Percentiles rank a stretch among this genome's conserved stretches.
Evolutionary conservation across 1,140 invertebrate genomes (phyloP).

Genomic region (Nebria ingens): DNA sequence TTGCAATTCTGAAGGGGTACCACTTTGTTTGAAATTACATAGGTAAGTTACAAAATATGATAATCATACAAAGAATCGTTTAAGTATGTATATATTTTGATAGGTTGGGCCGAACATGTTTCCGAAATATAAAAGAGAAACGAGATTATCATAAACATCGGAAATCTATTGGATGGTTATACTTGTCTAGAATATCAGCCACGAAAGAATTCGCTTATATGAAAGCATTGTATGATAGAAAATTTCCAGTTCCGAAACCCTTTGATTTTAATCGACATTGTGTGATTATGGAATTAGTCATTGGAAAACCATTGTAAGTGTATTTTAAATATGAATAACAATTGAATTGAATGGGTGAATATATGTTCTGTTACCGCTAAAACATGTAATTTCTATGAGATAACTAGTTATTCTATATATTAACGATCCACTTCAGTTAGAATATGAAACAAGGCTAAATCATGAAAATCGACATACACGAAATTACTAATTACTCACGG

Average conservation of each 20-base stretch:
- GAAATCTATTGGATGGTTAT: conserved; percentile 88
- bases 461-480: no score
- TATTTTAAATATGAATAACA: conserved; percentile 11
- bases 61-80: background rate
- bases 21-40: conserved; percentile 85
- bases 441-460: no score
- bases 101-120: conserved; percentile 88
- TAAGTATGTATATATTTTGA: conserved; percentile 19
- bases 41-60: conserved; percentile 36
- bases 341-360: no score
- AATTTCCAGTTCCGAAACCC: conserved; percentile 91
- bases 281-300: conserved; percentile 90
- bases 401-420: no score
- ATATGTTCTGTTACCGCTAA: no score
- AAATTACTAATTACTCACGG: no score
- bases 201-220: conserved; percentile 98
- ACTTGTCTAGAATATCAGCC: conserved; percentile 92
- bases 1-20: conserved; percentile 60
- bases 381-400: no score
- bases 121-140: conserved; percentile 93
- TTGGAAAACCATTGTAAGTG: conserved; percentile 62
- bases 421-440: no score
- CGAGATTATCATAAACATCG: conserved; percentile 93
- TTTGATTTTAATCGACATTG: conserved; percentile 94
- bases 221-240: conserved; percentile 82